A percentile compares a stretch with the other conserved stretches of the same genome.
Evolutionary conservation across 2,888 invertebrate genomes (phyloP).

Genomic region (Coremacera marginata): DNA sequence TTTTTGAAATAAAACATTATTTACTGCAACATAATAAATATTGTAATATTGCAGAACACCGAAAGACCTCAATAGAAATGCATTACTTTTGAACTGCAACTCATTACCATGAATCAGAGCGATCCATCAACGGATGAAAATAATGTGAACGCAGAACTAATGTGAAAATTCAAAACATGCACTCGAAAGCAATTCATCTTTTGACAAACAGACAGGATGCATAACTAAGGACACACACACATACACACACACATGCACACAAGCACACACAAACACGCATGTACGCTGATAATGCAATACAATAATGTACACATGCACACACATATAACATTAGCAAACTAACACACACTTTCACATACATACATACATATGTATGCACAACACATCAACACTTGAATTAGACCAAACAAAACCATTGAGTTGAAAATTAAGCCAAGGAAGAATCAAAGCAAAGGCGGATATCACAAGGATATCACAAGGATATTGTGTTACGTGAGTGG

Average conservation of each 20-base stretch:
- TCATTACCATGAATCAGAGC: conserved; percentile 28
- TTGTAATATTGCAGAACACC: conserved; percentile 12
- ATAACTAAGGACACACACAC: not conserved
- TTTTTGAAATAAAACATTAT: conserved; percentile 12
- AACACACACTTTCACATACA: not conserved
- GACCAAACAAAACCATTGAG: conserved; percentile 10
- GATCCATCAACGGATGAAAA: conserved; percentile 28
- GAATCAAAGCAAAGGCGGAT: conserved; percentile 24
- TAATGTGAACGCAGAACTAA: conserved; percentile 3
- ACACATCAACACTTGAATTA: conserved; percentile 14
- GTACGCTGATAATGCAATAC: not conserved
- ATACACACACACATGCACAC: not conserved
- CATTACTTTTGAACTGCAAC: conserved; percentile 18
- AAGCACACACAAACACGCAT: not conserved
- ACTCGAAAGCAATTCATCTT: conserved; percentile 40
- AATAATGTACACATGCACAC: not conserved
- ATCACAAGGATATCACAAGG: conserved; percentile 21
- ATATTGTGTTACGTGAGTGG: conserved; percentile 32
- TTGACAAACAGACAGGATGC: conserved; percentile 11
- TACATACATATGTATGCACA: not conserved
- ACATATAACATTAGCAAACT: not conserved
- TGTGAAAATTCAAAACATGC: conserved; percentile 41
- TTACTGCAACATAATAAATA: conserved; percentile 22
- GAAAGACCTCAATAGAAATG: conserved; percentile 25
- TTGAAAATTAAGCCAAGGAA: not conserved